Evolutionary conservation across 2,888 invertebrate species (phyloP), one percentile per base, ranked within the genome.

Genomic region (Andrena haemorrhoa): DNA sequence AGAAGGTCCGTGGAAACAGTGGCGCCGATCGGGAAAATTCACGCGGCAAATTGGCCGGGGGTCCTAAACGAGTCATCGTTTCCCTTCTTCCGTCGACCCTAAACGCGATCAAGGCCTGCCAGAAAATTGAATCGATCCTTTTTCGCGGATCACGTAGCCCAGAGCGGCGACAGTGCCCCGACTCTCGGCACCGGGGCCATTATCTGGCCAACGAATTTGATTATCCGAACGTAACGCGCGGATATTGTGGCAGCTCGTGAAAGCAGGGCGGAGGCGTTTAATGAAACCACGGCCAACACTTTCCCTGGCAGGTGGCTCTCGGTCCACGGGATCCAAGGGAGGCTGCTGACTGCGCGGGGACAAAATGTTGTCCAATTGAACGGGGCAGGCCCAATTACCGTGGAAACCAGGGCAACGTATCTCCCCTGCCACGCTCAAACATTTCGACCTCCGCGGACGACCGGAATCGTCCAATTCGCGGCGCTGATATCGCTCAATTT

Each of bases 381-480:
- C 51, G 23, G 12, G 8, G 23, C 82, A 72, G 79, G 86, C 88
- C 60, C 89, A 89, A 89, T 89, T 87, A 82, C 75, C 81, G 77
- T 82, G 84, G 84, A 88, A 90, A 89, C 80, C 86, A 78, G 90
- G 87, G 77, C 89, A 87, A 79, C 69, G 75, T 49, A 53, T 75
- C 47, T 51, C 33, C 6, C 35, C 8, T 23, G 23, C 16, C 2
- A 12, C 4, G 78, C 69, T 29, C 51, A 41, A 73, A 75, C 75
- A 76, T 66, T 76, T 69, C 4, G 12, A 51, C 31, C 23, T 10
- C 29, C 7, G n/a, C 16, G 58, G 4, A 20, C 7, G 5, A 4
- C 20, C 29, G 63, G 41, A 72, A 33, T 60, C n/a, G 71, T 61
- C 16, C 6, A 1, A 31, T 5, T 20, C 53, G 3, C 20, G 12